These are phyloP conservation scores for Caenorhabditis virilis DNA, from an alignment of 2,888 invertebrate genomes.

Conservation along the genomic window DNA sequence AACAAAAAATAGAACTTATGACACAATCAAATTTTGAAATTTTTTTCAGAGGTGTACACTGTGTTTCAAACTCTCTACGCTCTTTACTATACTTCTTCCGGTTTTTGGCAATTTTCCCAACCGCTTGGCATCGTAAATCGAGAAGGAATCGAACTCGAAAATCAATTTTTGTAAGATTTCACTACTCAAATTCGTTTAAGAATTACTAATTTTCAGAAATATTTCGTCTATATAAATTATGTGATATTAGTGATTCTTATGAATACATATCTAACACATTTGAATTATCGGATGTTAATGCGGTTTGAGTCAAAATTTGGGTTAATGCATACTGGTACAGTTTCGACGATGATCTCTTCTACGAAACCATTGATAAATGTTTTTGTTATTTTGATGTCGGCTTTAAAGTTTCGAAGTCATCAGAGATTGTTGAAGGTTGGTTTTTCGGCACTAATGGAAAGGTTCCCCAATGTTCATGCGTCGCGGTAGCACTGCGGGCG, in stretches of 20 bases:
- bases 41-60: constrained; percentile 47
- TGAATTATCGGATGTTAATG: constrained; percentile 44
- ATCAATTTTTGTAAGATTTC: too few relatives aligned
- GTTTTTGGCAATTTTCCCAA: constrained; percentile 53
- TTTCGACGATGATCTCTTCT: constrained; percentile 61
- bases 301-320: constrained; percentile 55
- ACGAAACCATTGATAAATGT: constrained; percentile 61
- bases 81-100: constrained; percentile 50
- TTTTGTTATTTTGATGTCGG: constrained; percentile 52
- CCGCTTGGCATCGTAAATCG: constrained; percentile 25
- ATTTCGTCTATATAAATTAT: constrained; percentile 40
- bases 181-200: too few relatives aligned
- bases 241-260: constrained; percentile 43
- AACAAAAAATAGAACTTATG: too few relatives aligned
- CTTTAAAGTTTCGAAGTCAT: constrained; percentile 34
- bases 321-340: constrained; percentile 61
- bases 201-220: too few relatives aligned
- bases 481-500: too few relatives aligned
- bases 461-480: too few relatives aligned
- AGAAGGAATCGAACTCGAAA: constrained; percentile 7
- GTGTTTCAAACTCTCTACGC: constrained; percentile 51
- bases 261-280: constrained; percentile 52
- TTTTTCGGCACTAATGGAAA: too few relatives aligned
- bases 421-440: constrained; percentile 33
- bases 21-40: too few relatives aligned